Base-by-base conservation (phyloP, 2,888 invertebrate genomes). In the Rhabditoides inermis region DNA sequence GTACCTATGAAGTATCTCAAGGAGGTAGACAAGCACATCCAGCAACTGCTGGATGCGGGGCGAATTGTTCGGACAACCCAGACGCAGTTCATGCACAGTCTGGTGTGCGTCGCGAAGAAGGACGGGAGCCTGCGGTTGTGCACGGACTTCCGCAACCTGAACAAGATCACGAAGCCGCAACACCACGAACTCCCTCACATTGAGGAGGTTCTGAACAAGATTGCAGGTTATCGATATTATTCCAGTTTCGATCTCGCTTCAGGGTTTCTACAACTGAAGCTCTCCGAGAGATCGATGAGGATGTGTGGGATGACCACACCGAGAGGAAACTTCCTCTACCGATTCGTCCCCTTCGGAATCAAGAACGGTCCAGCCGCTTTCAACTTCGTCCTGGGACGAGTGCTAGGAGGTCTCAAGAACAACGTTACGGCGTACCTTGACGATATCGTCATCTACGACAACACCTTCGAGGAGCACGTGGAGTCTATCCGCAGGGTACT, bases 61-160 rank as follows among this genome's bases (percentile, higher is more conserved):
- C n/a, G n/a, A n/a, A n/a, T n/a, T n/a, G n/a, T n/a, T n/a, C n/a
- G n/a, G n/a, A n/a, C n/a, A n/a, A n/a, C n/a, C n/a, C n/a, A n/a
- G n/a, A n/a, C n/a, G n/a, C n/a, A n/a, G n/a, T n/a, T n/a, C n/a
- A n/a, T n/a, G n/a, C n/a, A n/a, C n/a, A n/a, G n/a, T n/a, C n/a
- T n/a, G n/a, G n/a, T n/a, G n/a, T n/a, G n/a, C n/a, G 58, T 62
- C 15, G 49, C 44, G 22, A 68, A 65, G 45, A 68, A 68, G 35
- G 61, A 61, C 45, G 67, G 67, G 2, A 41, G 49, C 0, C 42
- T 68, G 0, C 22, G 66, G 37, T 55, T 59, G 0, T 67, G 66
- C 28, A 39, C 68, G 2, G 66, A 66, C 35, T 64, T 64, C 28
- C 28, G 65, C 1, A 47, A 49, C 28, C 40, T 61, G 0, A 66